phyloP scores from a whole-genome alignment of 2,113 vertebrate species.

The Salvelinus sp. region DNA sequence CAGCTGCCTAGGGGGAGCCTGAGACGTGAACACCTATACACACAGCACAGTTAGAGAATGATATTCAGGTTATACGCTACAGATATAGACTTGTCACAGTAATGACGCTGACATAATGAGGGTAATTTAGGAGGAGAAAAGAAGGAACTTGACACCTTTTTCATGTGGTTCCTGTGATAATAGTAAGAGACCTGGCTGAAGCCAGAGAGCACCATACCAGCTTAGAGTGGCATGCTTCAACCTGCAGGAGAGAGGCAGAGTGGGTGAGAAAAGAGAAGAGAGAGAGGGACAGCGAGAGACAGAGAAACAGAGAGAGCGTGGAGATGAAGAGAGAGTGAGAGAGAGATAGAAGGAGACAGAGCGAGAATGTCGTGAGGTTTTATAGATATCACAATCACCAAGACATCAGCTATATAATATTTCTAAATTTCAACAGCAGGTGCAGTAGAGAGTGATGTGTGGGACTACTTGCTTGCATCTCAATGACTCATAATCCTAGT shows the following conservation, averaged over 20 bases:
- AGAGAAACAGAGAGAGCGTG: no score
- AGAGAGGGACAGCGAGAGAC: no score
- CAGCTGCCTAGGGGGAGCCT: slow-evolving; percentile 85
- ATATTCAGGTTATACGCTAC: no score
- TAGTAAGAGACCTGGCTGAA: slow-evolving; percentile 84
- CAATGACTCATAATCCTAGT: no score
- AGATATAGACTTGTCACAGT: not conserved
- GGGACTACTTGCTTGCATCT: no score
- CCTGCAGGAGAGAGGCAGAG: slow-evolving; percentile 63
- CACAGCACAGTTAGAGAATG: not conserved
- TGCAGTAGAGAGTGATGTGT: no score
- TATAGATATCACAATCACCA: no score
- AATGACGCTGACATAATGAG: not conserved
- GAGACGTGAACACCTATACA: no score
- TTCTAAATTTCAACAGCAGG: no score
- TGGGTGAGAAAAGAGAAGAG: not conserved
- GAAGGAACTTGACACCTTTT: slow-evolving; percentile 70
- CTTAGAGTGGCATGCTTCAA: slow-evolving; percentile 90
- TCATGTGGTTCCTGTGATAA: slow-evolving; percentile 86
- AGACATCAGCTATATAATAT: no score
- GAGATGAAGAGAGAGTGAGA: no score
- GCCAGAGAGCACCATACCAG: slow-evolving; percentile 85
- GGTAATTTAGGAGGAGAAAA: not conserved
- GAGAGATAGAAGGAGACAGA: not conserved
- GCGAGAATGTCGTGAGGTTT: not conserved